phyloP scores from a whole-genome alignment of 2,797 vertebrate species.

The Anguilla anguilla region DNA sequence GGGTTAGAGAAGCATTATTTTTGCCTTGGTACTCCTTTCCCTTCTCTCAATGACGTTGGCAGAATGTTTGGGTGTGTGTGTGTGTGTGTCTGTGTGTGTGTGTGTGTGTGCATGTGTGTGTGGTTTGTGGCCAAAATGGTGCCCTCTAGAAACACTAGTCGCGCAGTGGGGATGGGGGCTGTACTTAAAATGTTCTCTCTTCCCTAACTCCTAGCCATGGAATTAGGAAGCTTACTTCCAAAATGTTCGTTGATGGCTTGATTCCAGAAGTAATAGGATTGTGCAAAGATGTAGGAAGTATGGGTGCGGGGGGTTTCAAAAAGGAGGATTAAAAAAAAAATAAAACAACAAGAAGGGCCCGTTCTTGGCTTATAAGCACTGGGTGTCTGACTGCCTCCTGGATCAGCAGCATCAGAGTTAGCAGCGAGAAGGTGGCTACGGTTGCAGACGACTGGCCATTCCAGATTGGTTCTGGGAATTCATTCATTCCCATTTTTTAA shows the following conservation, averaged over 20 bases:
- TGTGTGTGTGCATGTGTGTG: not conserved
- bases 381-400: too few species aligned
- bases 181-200: not conserved
- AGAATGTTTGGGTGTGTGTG: not conserved
- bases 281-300: not conserved
- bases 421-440: too few species aligned
- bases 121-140: not conserved
- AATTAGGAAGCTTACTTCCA: conserved; percentile 16
- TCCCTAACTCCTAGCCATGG: not conserved
- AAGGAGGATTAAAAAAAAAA: not conserved
- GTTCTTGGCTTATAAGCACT: not conserved
- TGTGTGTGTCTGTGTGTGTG: not conserved
- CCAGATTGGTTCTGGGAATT: too few species aligned
- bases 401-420: too few species aligned
- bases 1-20: not conserved
- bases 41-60: not conserved
- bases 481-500: too few species aligned
- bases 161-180: not conserved
- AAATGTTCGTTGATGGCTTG: conserved; percentile 11
- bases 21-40: not conserved
- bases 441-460: too few species aligned
- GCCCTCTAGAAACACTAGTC: not conserved
- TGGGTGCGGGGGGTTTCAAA: not conserved
- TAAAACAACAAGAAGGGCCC: not conserved
- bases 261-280: conserved; percentile 1